Conservation (phyloP, 2,113 vertebrate species). For the Gymnocephalus cernua region DNA sequence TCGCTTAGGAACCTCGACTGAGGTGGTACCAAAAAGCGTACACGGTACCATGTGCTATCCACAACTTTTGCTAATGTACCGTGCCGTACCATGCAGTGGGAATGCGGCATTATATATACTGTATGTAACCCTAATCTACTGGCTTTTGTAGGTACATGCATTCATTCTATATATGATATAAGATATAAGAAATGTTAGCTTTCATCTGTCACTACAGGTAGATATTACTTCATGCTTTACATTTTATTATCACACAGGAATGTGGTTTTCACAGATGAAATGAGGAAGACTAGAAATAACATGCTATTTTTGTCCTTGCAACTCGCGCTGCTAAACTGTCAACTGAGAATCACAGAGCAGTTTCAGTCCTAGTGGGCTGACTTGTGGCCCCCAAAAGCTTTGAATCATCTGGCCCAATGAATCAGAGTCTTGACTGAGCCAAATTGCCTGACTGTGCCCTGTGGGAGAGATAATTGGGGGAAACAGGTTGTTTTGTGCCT, state of each 20-base stretch:
- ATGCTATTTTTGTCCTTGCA: slow-evolving; percentile 51
- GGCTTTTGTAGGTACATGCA: neutral
- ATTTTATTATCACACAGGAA: neutral
- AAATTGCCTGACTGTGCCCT: slow-evolving; percentile 71
- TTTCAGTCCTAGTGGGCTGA: slow-evolving; percentile 57
- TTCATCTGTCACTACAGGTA: neutral
- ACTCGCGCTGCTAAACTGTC: slow-evolving; percentile 51
- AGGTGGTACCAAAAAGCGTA: too few relatives aligned
- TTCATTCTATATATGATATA: neutral
- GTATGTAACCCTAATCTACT: neutral
- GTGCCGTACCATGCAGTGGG: too few relatives aligned
- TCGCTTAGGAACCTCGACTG: too few relatives aligned
- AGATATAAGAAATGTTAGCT: neutral
- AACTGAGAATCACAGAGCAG: slow-evolving; percentile 47
- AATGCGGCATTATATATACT: too few relatives aligned
- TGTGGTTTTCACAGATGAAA: slow-evolving; percentile 15
- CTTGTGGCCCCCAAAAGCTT: slow-evolving; percentile 62
- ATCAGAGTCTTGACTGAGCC: slow-evolving; percentile 69
- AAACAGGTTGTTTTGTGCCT: slow-evolving; percentile 72
- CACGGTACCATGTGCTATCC: too few relatives aligned
- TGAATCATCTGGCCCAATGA: slow-evolving; percentile 73
- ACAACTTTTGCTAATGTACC: too few relatives aligned
- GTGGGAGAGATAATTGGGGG: slow-evolving; percentile 79
- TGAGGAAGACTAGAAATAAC: slow-evolving; percentile 28
- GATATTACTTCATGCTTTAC: neutral